These are phyloP conservation scores for Psilopogon haemacephalus DNA, from an alignment of 2,113 vertebrate species.

Conservation along the genomic window DNA sequence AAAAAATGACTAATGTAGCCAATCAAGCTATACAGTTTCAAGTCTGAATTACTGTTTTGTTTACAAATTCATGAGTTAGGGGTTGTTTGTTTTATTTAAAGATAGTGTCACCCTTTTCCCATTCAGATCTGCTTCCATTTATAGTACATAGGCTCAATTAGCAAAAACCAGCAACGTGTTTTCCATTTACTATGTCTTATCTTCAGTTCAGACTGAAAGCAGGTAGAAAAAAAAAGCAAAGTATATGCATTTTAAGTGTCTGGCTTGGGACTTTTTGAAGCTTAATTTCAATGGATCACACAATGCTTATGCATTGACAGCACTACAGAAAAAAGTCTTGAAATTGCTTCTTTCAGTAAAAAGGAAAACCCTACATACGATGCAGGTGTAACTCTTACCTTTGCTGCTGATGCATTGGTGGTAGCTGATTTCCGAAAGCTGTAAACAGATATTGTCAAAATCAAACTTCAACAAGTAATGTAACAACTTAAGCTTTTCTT, in stretches of 20 bases:
- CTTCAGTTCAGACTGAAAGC: background rate
- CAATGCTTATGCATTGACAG: background rate
- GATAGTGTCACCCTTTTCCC: fast-evolving
- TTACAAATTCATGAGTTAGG: background rate
- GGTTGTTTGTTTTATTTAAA: background rate
- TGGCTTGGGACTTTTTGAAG: background rate
- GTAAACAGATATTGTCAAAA: slow-evolving; percentile 7
- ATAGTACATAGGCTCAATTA: background rate
- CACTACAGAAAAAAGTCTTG: background rate
- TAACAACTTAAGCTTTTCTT: background rate
- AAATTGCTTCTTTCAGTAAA: background rate
- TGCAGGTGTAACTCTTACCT: slow-evolving; percentile 74
- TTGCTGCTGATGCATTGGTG: slow-evolving; percentile 92
- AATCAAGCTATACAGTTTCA: background rate
- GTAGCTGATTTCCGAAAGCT: slow-evolving; percentile 88
- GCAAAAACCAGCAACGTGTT: background rate
- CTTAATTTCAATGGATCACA: background rate
- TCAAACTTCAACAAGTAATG: background rate
- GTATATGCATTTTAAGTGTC: background rate
- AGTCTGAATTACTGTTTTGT: background rate
- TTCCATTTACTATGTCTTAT: background rate
- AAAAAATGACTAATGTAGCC: background rate
- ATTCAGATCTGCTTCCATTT: background rate
- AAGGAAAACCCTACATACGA: background rate
- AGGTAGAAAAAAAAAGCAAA: background rate